A percentile compares a stretch with the other conserved stretches of the same genome.
Conservation (phyloP, 2,797 vertebrate species). For the Hybognathus amarus region DNA sequence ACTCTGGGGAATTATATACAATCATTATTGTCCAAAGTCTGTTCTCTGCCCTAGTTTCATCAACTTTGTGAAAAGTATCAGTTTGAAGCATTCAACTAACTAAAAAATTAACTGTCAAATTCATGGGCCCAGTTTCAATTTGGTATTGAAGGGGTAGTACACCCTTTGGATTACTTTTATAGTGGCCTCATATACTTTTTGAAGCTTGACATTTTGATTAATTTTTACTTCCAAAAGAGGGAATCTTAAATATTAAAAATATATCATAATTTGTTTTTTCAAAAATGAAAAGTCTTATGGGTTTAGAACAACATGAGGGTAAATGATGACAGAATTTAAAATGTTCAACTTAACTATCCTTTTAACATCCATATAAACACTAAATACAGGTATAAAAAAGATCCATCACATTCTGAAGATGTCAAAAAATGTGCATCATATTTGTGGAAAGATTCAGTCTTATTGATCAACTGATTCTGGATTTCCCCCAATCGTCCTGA, state of each 20-base stretch:
- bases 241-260: neutral
- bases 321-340: neutral
- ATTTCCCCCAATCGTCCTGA: constrained; percentile 5
- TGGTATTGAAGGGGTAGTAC: neutral
- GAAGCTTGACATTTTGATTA: neutral
- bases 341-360: neutral
- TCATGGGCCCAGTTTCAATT: neutral
- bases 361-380: neutral
- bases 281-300: neutral
- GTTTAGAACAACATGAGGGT: neutral
- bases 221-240: neutral
- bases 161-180: neutral
- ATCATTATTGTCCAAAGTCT: neutral
- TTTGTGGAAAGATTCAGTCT: neutral
- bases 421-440: neutral
- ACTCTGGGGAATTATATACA: constrained; percentile 74
- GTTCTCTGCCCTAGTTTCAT: neutral
- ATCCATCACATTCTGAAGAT: neutral
- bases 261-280: neutral
- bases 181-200: neutral
- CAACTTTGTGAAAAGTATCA: neutral
- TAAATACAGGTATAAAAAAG: neutral
- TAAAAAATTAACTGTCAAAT: neutral
- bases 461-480: constrained; percentile 1
- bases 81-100: neutral